Base-by-base conservation (phyloP, 2,888 invertebrate species). In the Chydorus sphaericus region DNA sequence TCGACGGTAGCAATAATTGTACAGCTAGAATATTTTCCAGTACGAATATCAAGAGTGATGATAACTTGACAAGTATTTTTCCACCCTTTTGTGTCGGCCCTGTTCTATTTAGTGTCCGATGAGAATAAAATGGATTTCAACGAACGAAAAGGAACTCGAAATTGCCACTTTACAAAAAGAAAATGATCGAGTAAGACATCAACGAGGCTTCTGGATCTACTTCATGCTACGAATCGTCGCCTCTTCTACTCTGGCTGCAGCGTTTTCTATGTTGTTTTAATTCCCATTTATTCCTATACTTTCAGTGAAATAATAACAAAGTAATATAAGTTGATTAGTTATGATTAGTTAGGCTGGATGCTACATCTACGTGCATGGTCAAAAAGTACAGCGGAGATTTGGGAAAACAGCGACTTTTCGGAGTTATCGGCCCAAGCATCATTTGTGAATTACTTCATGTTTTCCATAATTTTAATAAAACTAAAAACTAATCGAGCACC, bases 291-390 rank as follows among this genome's bases (percentile, higher is more conserved):
- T 20, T 39, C 16, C 16, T 4, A 7, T 18, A 38, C 10, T 4
- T 7, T 20, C 4, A 4, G 16, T 16, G 18, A 39, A 38, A 38
- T 39, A 16, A 16, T 39, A 1, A 16, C 16, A 3, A 7, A 38
- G 20, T 16, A n/a, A n/a, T n/a, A n/a, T n/a, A n/a, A n/a, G n/a
- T n/a, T n/a, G n/a, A n/a, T n/a, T n/a, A n/a, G n/a, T n/a, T n/a
- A n/a, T n/a, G n/a, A n/a, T n/a, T n/a, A n/a, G n/a, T n/a, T 7
- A 44, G 44, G 44, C 82, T 89, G 80, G 90, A 91, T 70, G 88
- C 90, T 0, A 86, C 89, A 60, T 85, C 88, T 0, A 71, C 90
- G 59, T 85, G 83, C 11, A 82, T 87, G 79, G 85, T 90, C 61
- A 87, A 87, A 68, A 81, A 83, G 66, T 83, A 84, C 1, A 61